Evolutionary conservation across 2,113 vertebrate species (phyloP).

Genomic region (Prionailurus bengalensis): DNA sequence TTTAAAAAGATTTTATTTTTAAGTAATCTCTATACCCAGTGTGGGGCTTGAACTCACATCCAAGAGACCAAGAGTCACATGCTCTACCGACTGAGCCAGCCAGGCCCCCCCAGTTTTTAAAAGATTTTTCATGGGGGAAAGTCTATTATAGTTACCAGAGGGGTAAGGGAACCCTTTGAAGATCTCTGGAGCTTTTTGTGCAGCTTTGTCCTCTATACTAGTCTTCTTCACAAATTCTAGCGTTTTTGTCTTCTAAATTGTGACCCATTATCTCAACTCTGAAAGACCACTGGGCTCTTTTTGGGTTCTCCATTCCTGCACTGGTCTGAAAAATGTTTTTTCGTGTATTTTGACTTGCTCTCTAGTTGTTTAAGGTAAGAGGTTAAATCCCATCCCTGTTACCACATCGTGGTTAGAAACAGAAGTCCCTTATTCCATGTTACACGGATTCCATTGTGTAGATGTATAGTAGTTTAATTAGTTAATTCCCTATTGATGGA

Average conservation of each 20-base stretch:
- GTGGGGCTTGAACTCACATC: neutral
- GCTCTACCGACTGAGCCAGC: neutral
- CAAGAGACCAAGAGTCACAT: neutral
- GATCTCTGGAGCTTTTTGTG: neutral
- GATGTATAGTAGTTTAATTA: neutral
- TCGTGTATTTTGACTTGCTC: constrained; percentile 18
- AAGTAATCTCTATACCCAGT: neutral
- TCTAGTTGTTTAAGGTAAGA: neutral
- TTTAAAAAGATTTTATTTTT: neutral
- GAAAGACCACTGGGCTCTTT: neutral
- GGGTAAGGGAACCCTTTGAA: neutral
- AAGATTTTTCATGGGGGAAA: neutral
- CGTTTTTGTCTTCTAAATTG: neutral
- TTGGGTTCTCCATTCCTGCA: neutral
- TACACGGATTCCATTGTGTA: neutral
- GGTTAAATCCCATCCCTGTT: neutral
- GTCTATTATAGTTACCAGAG: neutral
- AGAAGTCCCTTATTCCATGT: neutral
- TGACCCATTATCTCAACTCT: neutral
- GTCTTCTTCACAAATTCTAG: neutral
- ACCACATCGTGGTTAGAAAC: neutral
- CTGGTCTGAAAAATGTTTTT: neutral
- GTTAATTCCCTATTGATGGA: neutral
- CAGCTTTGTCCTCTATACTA: neutral
- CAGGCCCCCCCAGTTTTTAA: neutral